Evolutionary conservation across 2,888 invertebrate species (phyloP).

Genomic region (Anaspis maculata): DNA sequence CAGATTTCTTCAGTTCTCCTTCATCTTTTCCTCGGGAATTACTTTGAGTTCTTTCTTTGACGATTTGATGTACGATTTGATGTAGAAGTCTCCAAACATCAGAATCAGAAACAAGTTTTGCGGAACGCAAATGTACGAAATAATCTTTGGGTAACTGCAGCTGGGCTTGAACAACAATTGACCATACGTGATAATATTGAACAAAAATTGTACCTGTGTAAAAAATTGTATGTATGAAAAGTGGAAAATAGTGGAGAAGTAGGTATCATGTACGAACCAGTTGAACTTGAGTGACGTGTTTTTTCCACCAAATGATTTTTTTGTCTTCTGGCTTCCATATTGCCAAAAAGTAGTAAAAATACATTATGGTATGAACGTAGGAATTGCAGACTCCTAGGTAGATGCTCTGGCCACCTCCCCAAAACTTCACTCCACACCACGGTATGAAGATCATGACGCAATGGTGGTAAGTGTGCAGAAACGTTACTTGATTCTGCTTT

Average conservation of each 20-base stretch:
- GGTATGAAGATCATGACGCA: constrained; percentile 64
- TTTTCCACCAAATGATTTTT: constrained; percentile 74
- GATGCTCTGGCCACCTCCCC: constrained; percentile 60
- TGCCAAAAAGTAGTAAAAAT: constrained; percentile 69
- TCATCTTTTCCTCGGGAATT: too few relatives aligned
- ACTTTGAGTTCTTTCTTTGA: too few relatives aligned
- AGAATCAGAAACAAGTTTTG: constrained; percentile 60
- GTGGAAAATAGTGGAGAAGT: too few relatives aligned
- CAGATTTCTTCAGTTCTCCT: too few relatives aligned
- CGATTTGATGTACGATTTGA: constrained; percentile 49
- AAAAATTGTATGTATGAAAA: constrained; percentile 2
- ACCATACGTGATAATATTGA: constrained; percentile 49
- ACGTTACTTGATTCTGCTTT: constrained; percentile 71
- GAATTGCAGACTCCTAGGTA: constrained; percentile 60
- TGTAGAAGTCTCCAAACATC: constrained; percentile 61
- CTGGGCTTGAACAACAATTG: constrained; percentile 43
- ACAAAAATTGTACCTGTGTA: constrained; percentile 55
- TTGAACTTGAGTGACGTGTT: constrained; percentile 76
- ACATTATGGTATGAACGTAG: constrained; percentile 75
- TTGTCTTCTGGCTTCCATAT: constrained; percentile 63
- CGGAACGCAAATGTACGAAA: constrained; percentile 48
- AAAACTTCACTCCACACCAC: constrained; percentile 55
- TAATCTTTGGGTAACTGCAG: constrained; percentile 53
- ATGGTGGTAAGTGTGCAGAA: constrained; percentile 83
- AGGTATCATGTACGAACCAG: constrained; percentile 55